Percentiles rank a stretch among this genome's conserved stretches.
phyloP scores from a whole-genome alignment of 2,797 vertebrate species.

The Fringilla coelebs region DNA sequence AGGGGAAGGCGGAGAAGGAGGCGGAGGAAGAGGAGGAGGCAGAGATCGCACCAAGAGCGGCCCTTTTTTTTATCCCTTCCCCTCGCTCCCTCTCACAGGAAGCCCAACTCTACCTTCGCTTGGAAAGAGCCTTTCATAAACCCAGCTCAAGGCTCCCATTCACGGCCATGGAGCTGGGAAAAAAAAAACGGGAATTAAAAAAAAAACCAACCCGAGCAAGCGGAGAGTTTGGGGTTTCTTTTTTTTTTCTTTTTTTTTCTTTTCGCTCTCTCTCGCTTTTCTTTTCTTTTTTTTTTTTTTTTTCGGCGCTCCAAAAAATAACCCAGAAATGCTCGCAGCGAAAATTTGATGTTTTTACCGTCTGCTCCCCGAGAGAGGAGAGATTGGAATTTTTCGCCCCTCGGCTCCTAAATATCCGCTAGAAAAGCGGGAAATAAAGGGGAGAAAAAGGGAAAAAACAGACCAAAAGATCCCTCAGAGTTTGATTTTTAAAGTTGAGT shows the following conservation, averaged over 20 bases:
- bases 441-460: rapidly evolving
- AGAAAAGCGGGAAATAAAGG: not conserved
- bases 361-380: not conserved
- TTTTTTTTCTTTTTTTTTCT: not conserved
- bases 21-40: not conserved
- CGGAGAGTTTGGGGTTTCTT: not conserved
- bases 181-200: not conserved
- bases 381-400: not conserved
- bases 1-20: not conserved
- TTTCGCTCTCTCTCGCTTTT: not conserved
- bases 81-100: not conserved
- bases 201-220: not conserved
- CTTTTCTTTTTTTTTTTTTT: too few relatives aligned
- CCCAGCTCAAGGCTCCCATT: conserved; percentile 64
- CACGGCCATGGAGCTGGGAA: conserved; percentile 11
- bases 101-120: conserved; percentile 17
- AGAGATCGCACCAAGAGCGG: not conserved
- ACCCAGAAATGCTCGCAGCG: not conserved
- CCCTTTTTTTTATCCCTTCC: not conserved
- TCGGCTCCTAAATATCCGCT: not conserved
- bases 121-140: conserved; percentile 68
- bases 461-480: rapidly evolving
- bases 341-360: not conserved
- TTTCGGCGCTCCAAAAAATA: not conserved
- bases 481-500: not conserved